These are phyloP conservation scores for Lycaena phlaeas DNA, from an alignment of 2,888 invertebrate species.

Conservation along the genomic window DNA sequence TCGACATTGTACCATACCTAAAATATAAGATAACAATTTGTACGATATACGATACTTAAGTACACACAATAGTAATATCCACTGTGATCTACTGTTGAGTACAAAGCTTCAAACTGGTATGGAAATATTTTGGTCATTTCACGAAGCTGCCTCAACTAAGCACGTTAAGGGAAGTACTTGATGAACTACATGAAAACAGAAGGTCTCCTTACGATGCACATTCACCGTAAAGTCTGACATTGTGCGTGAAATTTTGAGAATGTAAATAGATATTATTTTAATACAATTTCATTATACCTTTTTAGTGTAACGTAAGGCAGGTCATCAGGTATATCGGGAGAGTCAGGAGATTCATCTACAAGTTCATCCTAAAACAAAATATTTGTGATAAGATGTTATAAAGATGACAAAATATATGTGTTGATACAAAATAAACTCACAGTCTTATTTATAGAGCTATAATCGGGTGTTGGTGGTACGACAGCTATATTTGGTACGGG, in stretches of 20 bases:
- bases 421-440: slow-evolving; percentile 33
- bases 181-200: too few relatives aligned
- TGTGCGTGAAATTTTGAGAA: too few relatives aligned
- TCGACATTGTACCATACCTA: slow-evolving; percentile 81
- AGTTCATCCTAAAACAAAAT: slow-evolving; percentile 49
- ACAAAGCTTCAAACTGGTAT: too few relatives aligned
- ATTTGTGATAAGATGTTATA: slow-evolving; percentile 6
- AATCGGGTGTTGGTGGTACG: slow-evolving; percentile 82
- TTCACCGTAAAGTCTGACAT: too few relatives aligned
- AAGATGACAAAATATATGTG: slow-evolving; percentile 3
- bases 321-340: slow-evolving; percentile 79
- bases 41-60: too few relatives aligned
- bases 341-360: slow-evolving; percentile 79
- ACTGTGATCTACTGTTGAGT: too few relatives aligned
- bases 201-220: too few relatives aligned
- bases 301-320: slow-evolving; percentile 81
- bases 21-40: slow-evolving; percentile 25
- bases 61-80: too few relatives aligned
- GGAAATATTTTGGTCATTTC: too few relatives aligned
- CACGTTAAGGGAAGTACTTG: too few relatives aligned
- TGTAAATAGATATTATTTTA: too few relatives aligned
- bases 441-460: slow-evolving; percentile 56
- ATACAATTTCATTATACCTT: slow-evolving; percentile 45
- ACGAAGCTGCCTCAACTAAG: too few relatives aligned
- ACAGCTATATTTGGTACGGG: slow-evolving; percentile 81